Conservation (phyloP, 2,888 invertebrate genomes). For the Noctua janthe region DNA sequence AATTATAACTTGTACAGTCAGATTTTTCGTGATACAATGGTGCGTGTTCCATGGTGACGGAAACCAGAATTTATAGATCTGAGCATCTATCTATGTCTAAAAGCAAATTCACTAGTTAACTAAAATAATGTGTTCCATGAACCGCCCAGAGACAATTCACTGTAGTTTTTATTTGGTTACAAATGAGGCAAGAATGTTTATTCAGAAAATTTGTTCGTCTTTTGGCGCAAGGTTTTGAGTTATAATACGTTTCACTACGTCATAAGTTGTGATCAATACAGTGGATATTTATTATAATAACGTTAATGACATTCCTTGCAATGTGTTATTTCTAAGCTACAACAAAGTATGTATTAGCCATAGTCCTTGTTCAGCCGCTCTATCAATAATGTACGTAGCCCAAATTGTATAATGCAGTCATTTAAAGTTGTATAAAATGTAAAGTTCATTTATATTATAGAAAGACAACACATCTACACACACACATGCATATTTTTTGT, state of each 20-base stretch:
- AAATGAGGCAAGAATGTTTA: not conserved
- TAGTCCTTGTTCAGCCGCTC: conserved; percentile 53
- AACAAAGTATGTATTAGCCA: conserved; percentile 52
- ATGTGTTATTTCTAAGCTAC: conserved; percentile 44
- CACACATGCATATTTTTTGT: conserved; percentile 60
- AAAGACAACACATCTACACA: conserved; percentile 49
- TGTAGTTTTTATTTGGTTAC: not conserved
- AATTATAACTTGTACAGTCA: not conserved
- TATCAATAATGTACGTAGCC: conserved; percentile 15
- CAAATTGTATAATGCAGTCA: conserved; percentile 29
- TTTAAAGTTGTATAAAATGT: conserved; percentile 18
- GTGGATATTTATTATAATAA: conserved; percentile 22
- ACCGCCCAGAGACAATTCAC: not conserved
- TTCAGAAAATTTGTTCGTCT: not conserved
- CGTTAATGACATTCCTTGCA: conserved; percentile 33
- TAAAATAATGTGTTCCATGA: conserved; percentile 14
- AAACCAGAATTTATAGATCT: conserved; percentile 22
- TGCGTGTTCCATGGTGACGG: not conserved
- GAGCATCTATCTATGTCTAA: conserved; percentile 23
- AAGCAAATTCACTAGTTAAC: conserved; percentile 30
- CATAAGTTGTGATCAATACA: conserved; percentile 43
- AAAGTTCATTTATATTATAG: conserved; percentile 6
- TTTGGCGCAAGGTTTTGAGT: not conserved
- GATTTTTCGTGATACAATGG: not conserved
- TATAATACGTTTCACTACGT: conserved; percentile 30